Base-by-base conservation (phyloP, 1,140 invertebrate species). In the Heliconius eleuchia region DNA sequence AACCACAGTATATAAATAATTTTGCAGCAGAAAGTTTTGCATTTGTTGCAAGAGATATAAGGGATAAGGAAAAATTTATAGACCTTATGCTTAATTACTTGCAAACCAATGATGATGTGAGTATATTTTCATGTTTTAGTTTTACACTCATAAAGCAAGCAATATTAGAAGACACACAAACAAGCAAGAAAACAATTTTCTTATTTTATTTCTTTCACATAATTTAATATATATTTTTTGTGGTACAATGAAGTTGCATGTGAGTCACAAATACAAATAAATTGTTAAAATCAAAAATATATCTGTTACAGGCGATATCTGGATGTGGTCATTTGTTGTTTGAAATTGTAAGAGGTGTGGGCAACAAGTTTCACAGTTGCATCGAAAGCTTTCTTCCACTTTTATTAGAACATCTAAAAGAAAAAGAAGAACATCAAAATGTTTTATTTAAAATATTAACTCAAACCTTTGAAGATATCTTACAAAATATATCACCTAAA, bases 1-100 rank as follows among this genome's bases (percentile, higher is more conserved):
- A 96, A 82, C 97, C 97, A 76, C 95, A 96, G 74, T 98, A 98
- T 88, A 96, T 99, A n/a, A 97, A 97, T 82, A 97, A 97, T 89
- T 99, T 99, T 96, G 98, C 98, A n/a, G 97, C 98, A 2, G 98
- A 99, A 94, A 98, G 98, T 95, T 99, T 99, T 95, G 97, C 98
- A 18, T 99, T 98, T 95, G 96, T 99, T 2, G 97, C 98, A 9
- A 95, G 98, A 81, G 99, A 99, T 96, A 96, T 98, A 55, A 96
- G 96, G 84, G 97, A 99, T 83, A 97, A 97, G 84, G 95, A 96
- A 11, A 95, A 96, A 27, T 97, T 99, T 90, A 94, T 99, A 37
- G 92, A 95, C 72, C 94, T 97, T 34, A 91, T 99, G 9, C 93
- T 99, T 6, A 94, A 95, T 85, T 95, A 96, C 46, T 92, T 98